Evolutionary conservation across 2,888 invertebrate species (phyloP), one percentile per base, ranked within the genome.

Genomic region (Chymomyza procnemis): DNA sequence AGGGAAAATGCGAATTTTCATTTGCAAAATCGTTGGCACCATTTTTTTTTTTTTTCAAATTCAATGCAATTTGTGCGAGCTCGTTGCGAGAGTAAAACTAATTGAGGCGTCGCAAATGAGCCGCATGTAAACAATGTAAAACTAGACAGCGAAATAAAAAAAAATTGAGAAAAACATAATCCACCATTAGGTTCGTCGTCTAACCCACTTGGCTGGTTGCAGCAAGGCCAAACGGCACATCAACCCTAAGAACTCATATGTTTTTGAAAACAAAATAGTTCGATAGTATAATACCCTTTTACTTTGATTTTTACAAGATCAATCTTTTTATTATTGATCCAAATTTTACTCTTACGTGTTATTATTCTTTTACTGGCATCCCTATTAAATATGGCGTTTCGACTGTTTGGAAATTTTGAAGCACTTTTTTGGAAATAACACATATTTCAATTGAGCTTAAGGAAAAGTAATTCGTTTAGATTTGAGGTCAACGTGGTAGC

Each of bases 21-120:
- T 58, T 61, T 41, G 16, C 18, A 19, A 69, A 67, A 70, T 69
- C 66, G 58, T 76, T 76, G 76, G 72, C 76, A 76, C 69, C 62
- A 66, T 30, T 72, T 72, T 64, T 57, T 62, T 60, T 64, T 30
- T 72, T 72, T 64, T 57, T 62, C 56, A 67, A 73, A 74, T 76
- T 67, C 72, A 67, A 70, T 71, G 76, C 66, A 74, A 76, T 68
- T 74, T 67, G 73, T 62, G 66, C 26, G 5, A 4, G 26, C 26
- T 6, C 69, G 75, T 12, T 26, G 55, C 56, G 80, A 83, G 81
- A 81, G 81, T 81, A 85, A 81, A 81, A 75, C 74, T 86, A 81
- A 84, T 86, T 86, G 83, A 83, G 75, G 86, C 79, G 66, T 69
- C 78, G 66, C 83, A 79, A 74, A 78, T 70, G 66, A 63, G 67